phyloP scores from a whole-genome alignment of 2,888 invertebrate genomes.

The Cephalotes varians region DNA sequence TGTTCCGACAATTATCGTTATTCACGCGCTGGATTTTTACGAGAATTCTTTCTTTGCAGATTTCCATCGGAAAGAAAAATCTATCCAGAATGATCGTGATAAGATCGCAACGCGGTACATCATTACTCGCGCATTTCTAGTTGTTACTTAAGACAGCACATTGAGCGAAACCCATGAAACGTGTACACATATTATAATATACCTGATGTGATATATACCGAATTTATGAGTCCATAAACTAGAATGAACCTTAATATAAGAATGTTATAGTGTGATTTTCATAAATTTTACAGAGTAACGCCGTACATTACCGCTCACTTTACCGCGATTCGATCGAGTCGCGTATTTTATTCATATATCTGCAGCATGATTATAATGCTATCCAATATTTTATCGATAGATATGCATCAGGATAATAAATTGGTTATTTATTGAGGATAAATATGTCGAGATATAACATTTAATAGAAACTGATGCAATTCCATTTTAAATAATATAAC shows the following conservation, averaged over 20 bases:
- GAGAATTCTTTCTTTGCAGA: neutral
- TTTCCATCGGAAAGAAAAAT: neutral
- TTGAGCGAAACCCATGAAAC: constrained; percentile 30
- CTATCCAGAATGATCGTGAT: neutral
- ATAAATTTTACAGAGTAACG: constrained; percentile 76
- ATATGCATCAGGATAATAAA: neutral
- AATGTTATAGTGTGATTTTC: constrained; percentile 81
- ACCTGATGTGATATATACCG: constrained; percentile 74
- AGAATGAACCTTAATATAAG: constrained; percentile 81
- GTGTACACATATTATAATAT: constrained; percentile 75
- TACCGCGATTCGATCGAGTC: constrained; percentile 52
- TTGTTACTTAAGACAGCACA: constrained; percentile 74
- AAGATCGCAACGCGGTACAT: neutral
- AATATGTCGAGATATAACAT: neutral
- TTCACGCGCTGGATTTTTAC: neutral
- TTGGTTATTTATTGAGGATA: constrained; percentile 4
- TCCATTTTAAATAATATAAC: neutral
- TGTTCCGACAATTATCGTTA: constrained; percentile 3
- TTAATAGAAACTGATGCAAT: constrained; percentile 12
- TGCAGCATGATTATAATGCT: neutral
- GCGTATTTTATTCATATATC: constrained; percentile 17
- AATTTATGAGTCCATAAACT: constrained; percentile 81
- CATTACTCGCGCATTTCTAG: constrained; percentile 71
- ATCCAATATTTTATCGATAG: constrained; percentile 7
- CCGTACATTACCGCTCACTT: constrained; percentile 45